Conservation (phyloP, 2,797 vertebrate species). For the Malurus leucopterus region DNA sequence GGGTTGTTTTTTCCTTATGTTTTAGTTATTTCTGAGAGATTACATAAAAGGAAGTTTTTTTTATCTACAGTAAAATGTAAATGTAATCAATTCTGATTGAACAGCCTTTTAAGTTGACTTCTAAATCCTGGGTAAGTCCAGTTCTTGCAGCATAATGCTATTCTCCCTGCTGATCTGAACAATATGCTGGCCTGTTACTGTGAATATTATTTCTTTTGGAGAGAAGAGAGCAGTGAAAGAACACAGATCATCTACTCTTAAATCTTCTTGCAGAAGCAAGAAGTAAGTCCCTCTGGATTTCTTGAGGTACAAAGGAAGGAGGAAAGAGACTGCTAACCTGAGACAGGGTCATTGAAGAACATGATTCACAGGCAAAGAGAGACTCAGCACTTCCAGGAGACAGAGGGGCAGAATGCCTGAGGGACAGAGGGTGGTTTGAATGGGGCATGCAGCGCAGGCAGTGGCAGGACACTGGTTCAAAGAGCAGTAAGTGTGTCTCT, state of each 20-base stretch:
- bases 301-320: not conserved
- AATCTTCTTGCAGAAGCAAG: not conserved
- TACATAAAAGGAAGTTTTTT: not conserved
- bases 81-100: constrained; percentile 27
- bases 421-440: not conserved
- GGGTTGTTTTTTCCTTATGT: not conserved
- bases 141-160: not conserved
- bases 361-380: not conserved
- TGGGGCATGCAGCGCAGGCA: rapidly evolving
- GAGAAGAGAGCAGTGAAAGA: not conserved
- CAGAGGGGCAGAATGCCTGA: not conserved
- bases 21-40: not conserved
- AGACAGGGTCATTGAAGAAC: not conserved
- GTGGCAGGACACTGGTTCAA: not conserved
- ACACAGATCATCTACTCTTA: not conserved
- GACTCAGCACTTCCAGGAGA: not conserved
- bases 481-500: not conserved
- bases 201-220: not conserved
- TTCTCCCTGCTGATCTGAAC: not conserved
- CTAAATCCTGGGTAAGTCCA: not conserved
- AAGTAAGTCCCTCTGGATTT: not conserved
- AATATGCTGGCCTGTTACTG: not conserved
- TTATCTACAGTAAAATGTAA: constrained; percentile 2
- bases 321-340: not conserved
- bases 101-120: not conserved